Conservation (phyloP, 2,797 vertebrate genomes). For the Darevskia nairensis region DNA sequence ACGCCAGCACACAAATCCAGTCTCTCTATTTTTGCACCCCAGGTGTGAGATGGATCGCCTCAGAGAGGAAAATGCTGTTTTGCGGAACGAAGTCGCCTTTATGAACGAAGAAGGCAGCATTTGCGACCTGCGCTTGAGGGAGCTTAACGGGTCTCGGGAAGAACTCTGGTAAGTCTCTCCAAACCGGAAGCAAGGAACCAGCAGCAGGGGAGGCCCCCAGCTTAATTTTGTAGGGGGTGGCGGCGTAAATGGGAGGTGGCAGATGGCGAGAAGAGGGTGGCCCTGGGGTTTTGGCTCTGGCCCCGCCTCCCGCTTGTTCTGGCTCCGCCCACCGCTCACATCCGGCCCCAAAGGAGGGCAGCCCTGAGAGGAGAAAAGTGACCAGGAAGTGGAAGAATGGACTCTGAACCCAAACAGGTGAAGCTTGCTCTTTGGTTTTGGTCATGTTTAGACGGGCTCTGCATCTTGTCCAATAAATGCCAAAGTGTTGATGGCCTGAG, state of each 20-base stretch:
- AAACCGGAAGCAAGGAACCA: not conserved
- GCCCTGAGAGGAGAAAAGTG: too few species aligned
- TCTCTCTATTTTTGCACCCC: constrained; percentile 27
- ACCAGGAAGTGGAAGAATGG: too few species aligned
- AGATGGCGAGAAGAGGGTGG: too few species aligned
- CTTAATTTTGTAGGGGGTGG: not conserved
- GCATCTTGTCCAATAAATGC: not conserved
- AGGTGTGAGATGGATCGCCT: constrained; percentile 88
- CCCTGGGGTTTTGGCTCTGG: too few species aligned
- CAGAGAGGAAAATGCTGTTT: constrained; percentile 84
- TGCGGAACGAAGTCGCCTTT: constrained; percentile 81
- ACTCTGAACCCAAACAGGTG: too few species aligned
- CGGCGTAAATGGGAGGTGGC: too few species aligned
- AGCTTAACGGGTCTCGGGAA: constrained; percentile 82
- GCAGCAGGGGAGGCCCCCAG: not conserved
- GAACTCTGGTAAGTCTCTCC: constrained; percentile 82
- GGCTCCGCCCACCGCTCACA: too few species aligned
- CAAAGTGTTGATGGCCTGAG: not conserved
- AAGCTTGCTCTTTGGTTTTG: too few species aligned
- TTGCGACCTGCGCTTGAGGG: constrained; percentile 75
- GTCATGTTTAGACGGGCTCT: not conserved
- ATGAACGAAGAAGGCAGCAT: constrained; percentile 82
- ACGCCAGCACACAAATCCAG: not conserved
- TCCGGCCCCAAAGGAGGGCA: too few species aligned
- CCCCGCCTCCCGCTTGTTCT: too few species aligned